Evolutionary conservation across 2,113 vertebrate genomes (phyloP).

Genomic region (Elaphurus davidianus): DNA sequence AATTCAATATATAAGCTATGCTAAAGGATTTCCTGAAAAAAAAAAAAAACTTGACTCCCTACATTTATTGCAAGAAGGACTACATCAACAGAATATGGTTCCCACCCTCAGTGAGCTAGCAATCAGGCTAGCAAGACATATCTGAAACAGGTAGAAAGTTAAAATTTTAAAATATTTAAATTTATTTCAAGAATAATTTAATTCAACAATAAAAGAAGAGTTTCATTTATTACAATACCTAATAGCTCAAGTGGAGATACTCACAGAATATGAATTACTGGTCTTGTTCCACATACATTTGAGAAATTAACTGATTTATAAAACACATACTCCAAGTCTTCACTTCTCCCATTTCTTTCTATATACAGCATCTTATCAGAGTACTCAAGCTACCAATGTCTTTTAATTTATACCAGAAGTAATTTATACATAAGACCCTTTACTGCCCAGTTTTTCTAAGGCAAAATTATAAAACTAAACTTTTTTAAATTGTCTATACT

Average conservation of each 20-base stretch:
- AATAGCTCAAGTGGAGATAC: background rate
- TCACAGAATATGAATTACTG: background rate
- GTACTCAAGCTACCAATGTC: background rate
- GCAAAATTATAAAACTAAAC: slow-evolving; percentile 28
- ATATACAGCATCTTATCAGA: background rate
- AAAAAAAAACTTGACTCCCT: background rate
- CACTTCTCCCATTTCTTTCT: background rate
- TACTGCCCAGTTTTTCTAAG: background rate
- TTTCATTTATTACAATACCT: background rate
- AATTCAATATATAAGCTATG: slow-evolving; percentile 19
- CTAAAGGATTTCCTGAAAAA: background rate
- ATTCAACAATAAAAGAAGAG: background rate
- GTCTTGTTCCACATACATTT: background rate
- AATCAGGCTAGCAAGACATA: background rate
- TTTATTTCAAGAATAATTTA: background rate
- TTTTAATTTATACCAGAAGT: background rate
- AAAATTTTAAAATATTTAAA: background rate
- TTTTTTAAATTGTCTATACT: background rate
- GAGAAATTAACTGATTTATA: slow-evolving; percentile 36
- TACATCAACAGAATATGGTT: background rate
- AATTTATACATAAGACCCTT: background rate
- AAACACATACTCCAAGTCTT: slow-evolving; percentile 3
- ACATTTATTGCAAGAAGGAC: background rate
- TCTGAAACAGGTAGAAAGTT: background rate
- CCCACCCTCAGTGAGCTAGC: background rate